Conservation (phyloP, 2,797 vertebrate genomes). For the Hozukius guyotensis region DNA sequence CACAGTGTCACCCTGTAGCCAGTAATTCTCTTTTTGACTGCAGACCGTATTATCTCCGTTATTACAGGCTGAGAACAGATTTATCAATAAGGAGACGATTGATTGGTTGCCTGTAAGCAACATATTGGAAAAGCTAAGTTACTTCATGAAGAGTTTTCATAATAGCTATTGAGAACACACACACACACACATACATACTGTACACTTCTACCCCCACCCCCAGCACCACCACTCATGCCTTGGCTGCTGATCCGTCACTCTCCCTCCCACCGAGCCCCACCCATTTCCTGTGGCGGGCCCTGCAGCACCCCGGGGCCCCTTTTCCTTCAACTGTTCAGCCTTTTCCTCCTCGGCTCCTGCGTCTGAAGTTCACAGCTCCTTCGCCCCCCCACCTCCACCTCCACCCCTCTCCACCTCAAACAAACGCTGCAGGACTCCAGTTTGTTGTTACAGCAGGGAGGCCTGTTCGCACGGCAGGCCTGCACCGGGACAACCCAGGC, state of each 20-base stretch:
- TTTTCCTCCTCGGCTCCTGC: constrained; percentile 37
- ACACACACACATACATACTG: not conserved
- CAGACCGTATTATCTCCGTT: not conserved
- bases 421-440: constrained; percentile 52
- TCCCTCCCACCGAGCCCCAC: constrained; percentile 28
- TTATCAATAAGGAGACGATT: not conserved
- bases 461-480: constrained; percentile 53
- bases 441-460: constrained; percentile 55
- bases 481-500: constrained; percentile 35
- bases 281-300: constrained; percentile 59
- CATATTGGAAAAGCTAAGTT: not conserved
- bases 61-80: not conserved
- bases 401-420: constrained; percentile 27
- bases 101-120: not conserved
- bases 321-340: constrained; percentile 57
- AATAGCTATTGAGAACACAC: not conserved
- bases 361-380: constrained; percentile 42
- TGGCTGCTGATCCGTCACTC: constrained; percentile 6
- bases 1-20: not conserved
- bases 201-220: not conserved
- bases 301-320: constrained; percentile 52
- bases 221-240: not conserved
- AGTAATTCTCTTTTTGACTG: not conserved
- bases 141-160: not conserved
- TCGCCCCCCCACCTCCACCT: not conserved